Evolutionary conservation across 64 coral and sea anemone species (phyloP).

Genomic region (Montipora sp.): DNA sequence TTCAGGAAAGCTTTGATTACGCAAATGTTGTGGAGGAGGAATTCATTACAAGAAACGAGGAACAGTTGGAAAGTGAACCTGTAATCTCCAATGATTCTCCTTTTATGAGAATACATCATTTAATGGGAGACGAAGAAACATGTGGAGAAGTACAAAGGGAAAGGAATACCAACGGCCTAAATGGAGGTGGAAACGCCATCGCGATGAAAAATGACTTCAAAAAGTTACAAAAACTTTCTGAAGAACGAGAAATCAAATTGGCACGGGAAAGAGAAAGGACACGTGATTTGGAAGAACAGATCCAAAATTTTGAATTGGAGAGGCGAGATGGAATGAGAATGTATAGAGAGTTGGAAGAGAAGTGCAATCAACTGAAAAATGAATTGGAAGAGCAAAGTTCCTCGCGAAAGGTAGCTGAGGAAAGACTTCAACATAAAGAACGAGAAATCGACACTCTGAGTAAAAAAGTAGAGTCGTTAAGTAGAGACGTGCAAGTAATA

Average conservation of each 20-base stretch:
- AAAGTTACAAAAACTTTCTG: neutral
- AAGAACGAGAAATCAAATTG: neutral
- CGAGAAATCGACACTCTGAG: neutral
- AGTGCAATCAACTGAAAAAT: slow-evolving; percentile 4
- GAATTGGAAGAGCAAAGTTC: slow-evolving; percentile 4
- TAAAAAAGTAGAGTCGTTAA: slow-evolving; percentile 4
- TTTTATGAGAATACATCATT: neutral
- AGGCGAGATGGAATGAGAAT: slow-evolving; percentile 10
- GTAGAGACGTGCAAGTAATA: neutral
- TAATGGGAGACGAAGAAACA: neutral
- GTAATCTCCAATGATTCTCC: neutral
- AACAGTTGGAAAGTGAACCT: neutral
- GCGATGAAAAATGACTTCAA: slow-evolving; percentile 11
- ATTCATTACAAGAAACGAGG: neutral
- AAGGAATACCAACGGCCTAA: neutral
- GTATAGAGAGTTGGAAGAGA: slow-evolving; percentile 18
- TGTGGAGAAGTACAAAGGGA: neutral
- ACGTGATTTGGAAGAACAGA: neutral
- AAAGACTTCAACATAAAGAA: neutral
- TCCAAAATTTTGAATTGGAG: slow-evolving; percentile 28
- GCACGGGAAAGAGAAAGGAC: slow-evolving; percentile 11
- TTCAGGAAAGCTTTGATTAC: neutral
- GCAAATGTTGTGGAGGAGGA: neutral
- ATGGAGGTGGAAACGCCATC: neutral
- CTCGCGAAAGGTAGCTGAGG: neutral